phyloP scores from a whole-genome alignment of 2,797 vertebrate genomes.

The Ctenopoma kingsleyae region DNA sequence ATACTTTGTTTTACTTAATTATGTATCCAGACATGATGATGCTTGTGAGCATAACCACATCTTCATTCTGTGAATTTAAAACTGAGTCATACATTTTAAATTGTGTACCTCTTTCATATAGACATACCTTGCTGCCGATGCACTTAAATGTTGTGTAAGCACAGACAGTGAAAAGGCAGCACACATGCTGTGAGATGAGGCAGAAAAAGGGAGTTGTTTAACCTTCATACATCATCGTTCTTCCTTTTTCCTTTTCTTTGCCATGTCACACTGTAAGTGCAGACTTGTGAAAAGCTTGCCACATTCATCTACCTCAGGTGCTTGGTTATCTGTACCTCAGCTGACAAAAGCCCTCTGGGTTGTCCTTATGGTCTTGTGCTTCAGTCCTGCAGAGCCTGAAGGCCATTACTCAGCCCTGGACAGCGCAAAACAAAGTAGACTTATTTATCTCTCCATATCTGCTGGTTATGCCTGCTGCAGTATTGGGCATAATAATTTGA shows the following conservation, averaged over 20 bases:
- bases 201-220: slow-evolving; percentile 25
- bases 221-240: slow-evolving; percentile 33
- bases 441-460: neutral
- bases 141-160: slow-evolving; percentile 3
- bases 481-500: neutral
- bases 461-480: neutral
- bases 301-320: slow-evolving; percentile 41
- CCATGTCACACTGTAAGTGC: slow-evolving; percentile 26
- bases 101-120: neutral
- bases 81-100: neutral
- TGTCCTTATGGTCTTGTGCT: slow-evolving; percentile 7
- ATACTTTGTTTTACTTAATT: neutral
- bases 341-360: slow-evolving; percentile 42
- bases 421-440: slow-evolving; percentile 12
- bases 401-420: slow-evolving; percentile 21
- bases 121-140: neutral
- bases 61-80: neutral
- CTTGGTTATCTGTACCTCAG: slow-evolving; percentile 21
- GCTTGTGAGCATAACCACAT: neutral
- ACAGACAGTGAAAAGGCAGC: slow-evolving; percentile 1
- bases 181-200: neutral
- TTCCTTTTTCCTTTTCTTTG: slow-evolving; percentile 3
- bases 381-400: slow-evolving; percentile 1
- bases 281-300: slow-evolving; percentile 33
- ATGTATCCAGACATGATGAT: neutral